These are phyloP conservation scores for Tetranychus truncatus DNA, from an alignment of 2,888 invertebrate genomes.

Conservation along the genomic window DNA sequence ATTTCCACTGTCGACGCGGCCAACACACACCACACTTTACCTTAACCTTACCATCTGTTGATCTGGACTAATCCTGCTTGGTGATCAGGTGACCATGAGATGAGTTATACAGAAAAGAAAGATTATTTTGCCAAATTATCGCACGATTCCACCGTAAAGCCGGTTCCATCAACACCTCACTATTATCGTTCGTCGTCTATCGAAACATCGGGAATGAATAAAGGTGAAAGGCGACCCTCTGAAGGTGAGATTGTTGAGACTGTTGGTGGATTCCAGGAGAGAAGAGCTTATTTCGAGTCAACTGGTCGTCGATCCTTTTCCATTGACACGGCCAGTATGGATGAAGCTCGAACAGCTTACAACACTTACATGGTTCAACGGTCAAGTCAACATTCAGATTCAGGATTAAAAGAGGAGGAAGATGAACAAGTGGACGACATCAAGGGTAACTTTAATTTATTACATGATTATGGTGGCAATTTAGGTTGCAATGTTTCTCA, in stretches of 20 bases:
- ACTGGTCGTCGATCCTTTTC: not conserved
- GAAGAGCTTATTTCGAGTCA: not conserved
- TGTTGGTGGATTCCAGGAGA: not conserved
- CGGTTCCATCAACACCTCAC: constrained; percentile 2
- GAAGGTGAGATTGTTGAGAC: constrained; percentile 25
- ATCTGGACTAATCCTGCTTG: not conserved
- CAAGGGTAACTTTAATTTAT: not conserved
- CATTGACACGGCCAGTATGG: not conserved
- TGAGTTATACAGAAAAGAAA: constrained; percentile 20
- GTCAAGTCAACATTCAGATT: not conserved
- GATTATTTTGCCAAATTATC: constrained; percentile 19
- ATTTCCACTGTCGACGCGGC: not conserved
- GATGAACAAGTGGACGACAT: not conserved
- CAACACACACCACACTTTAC: not conserved
- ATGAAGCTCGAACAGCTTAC: not conserved
- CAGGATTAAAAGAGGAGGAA: not conserved
- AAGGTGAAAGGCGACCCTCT: constrained; percentile 2
- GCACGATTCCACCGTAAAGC: constrained; percentile 8
- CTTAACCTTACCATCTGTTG: not conserved
- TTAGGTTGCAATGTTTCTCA: not conserved
- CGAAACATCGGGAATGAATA: not conserved
- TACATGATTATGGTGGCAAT: not conserved
- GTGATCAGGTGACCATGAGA: not conserved
- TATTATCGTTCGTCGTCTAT: not conserved
- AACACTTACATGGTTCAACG: not conserved